phyloP scores from a whole-genome alignment of 1,140 invertebrate genomes.

The Achatina immaculata region DNA sequence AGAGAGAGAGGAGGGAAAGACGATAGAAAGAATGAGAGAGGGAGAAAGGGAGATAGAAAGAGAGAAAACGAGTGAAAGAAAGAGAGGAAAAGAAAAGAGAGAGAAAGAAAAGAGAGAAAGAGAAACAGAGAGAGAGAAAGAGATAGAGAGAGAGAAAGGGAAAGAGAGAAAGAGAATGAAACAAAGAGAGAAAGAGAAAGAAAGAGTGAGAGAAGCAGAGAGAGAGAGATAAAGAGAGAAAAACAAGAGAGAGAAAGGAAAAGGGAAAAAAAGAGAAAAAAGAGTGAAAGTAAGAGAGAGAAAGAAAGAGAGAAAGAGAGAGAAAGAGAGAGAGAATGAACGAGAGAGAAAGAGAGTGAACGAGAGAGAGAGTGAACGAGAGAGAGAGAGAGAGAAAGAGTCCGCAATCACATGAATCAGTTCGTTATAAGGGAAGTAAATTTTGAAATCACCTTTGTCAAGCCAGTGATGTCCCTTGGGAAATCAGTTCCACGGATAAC shows the following conservation, averaged over 20 bases:
- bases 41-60: neutral
- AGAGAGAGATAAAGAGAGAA: neutral
- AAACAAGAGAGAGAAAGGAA: neutral
- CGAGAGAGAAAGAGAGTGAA: neutral
- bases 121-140: conserved; percentile 4
- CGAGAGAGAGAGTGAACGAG: neutral
- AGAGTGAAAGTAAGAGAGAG: neutral
- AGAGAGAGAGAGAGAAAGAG: conserved; percentile 5
- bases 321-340: conserved; percentile 1
- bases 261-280: neutral
- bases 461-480: neutral
- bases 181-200: too few species aligned
- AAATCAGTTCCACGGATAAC: neutral
- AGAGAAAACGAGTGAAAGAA: neutral
- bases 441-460: neutral
- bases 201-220: neutral
- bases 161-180: neutral
- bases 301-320: neutral
- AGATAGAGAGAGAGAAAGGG: conserved; percentile 3
- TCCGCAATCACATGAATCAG: neutral
- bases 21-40: neutral
- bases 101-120: too few species aligned
- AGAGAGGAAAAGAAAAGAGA: neutral
- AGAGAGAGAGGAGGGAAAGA: neutral
- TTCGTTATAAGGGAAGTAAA: neutral